phyloP scores from a whole-genome alignment of 2,888 invertebrate genomes.

The Rotaria magnacalcarata region DNA sequence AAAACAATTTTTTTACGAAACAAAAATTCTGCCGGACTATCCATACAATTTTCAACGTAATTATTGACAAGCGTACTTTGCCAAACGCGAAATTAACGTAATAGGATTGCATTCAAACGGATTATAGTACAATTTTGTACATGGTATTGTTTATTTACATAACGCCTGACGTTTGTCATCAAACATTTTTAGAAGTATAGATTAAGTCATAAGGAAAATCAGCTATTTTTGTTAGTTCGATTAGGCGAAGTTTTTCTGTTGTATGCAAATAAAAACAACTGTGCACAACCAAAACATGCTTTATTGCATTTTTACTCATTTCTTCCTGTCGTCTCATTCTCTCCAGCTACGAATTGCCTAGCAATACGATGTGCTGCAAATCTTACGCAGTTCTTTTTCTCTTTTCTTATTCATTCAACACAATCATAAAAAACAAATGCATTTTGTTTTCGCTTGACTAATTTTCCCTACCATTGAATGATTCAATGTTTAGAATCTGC shows the following conservation, averaged over 20 bases:
- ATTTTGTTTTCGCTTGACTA: neutral
- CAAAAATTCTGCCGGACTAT: neutral
- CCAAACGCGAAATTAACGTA: too few species aligned
- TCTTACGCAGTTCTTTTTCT: neutral
- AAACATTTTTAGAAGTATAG: neutral
- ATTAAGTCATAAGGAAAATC: neutral
- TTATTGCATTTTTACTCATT: neutral
- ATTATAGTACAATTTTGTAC: neutral
- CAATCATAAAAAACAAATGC: neutral
- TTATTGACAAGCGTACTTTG: too few species aligned
- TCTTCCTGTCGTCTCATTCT: neutral
- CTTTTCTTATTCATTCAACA: neutral
- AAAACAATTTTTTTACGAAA: too few species aligned
- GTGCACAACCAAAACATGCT: too few species aligned
- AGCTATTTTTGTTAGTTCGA: neutral
- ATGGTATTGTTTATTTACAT: too few species aligned
- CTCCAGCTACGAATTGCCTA: neutral
- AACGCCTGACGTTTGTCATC: too few species aligned
- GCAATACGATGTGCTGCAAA: neutral
- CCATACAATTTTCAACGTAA: too few species aligned
- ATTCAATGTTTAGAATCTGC: neutral
- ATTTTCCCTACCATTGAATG: neutral
- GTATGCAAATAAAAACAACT: too few species aligned
- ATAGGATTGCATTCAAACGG: too few species aligned
- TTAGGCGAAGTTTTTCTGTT: too few species aligned